Percentiles rank a stretch among this genome's conserved stretches.
Evolutionary conservation across 2,113 vertebrate genomes (phyloP).

Genomic region (Daubentonia madagascariensis): DNA sequence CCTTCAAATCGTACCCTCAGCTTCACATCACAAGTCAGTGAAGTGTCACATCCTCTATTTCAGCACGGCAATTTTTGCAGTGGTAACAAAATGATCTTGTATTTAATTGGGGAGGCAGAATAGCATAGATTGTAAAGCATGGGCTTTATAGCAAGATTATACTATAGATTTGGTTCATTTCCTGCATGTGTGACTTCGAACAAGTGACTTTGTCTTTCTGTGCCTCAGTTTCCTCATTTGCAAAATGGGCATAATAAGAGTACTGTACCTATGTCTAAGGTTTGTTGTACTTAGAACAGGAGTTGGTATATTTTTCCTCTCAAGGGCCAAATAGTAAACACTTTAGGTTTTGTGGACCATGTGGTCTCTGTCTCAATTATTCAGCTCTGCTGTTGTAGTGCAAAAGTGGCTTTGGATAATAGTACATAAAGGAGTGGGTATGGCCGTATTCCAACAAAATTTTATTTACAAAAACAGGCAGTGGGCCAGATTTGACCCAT

Average conservation of each 20-base stretch:
- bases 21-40: neutral
- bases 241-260: neutral
- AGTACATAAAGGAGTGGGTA: neutral
- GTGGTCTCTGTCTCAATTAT: neutral
- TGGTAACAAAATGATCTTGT: neutral
- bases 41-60: accelerated
- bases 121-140: neutral
- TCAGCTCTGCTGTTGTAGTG: neutral
- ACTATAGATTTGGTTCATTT: neutral
- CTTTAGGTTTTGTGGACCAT: neutral
- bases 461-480: neutral
- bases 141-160: neutral
- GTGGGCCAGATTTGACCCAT: neutral
- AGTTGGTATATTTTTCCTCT: neutral
- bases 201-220: neutral
- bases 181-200: neutral
- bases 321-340: neutral
- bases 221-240: neutral
- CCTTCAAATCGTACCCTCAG: neutral
- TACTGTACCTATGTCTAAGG: neutral
- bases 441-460: neutral
- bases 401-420: neutral
- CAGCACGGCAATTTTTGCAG: neutral
- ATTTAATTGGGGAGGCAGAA: neutral
- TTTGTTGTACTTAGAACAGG: neutral